These are phyloP conservation scores for Nomia melanderi DNA, from an alignment of 1,140 invertebrate genomes.

Conservation along the genomic window DNA sequence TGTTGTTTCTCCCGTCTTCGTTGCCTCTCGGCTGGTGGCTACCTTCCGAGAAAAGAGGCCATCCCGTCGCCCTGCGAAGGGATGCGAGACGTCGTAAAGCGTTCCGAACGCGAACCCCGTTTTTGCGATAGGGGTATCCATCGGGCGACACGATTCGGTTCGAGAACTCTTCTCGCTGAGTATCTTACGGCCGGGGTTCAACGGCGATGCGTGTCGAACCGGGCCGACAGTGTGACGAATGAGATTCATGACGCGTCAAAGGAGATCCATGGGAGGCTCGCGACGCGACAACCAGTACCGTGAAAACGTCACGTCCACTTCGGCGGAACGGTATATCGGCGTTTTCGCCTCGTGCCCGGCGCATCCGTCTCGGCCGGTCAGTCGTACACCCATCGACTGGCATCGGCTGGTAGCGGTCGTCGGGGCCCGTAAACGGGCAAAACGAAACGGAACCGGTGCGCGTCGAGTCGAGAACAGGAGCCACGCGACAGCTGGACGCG, in stretches of 20 bases:
- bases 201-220: constrained; percentile 34
- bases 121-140: background rate
- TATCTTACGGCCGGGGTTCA: background rate
- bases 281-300: background rate
- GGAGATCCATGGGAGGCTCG: constrained; percentile 6
- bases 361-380: background rate
- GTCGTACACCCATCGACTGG: too few species aligned
- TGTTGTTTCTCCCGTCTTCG: constrained; percentile 31
- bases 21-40: constrained; percentile 22
- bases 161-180: background rate
- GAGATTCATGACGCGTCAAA: constrained; percentile 36
- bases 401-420: background rate
- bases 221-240: constrained; percentile 36
- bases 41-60: constrained; percentile 60
- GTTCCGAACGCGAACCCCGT: background rate
- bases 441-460: constrained; percentile 37
- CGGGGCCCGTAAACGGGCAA: background rate
- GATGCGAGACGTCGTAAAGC: constrained; percentile 18
- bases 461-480: constrained; percentile 43
- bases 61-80: background rate
- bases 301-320: background rate
- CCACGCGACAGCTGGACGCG: constrained; percentile 68
- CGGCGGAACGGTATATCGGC: too few species aligned
- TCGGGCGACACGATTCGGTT: background rate
- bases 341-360: too few species aligned